Evolutionary conservation across 1,140 invertebrate species (phyloP), one percentile per base, ranked within the genome.

Genomic region (Bombyx mandarina): DNA sequence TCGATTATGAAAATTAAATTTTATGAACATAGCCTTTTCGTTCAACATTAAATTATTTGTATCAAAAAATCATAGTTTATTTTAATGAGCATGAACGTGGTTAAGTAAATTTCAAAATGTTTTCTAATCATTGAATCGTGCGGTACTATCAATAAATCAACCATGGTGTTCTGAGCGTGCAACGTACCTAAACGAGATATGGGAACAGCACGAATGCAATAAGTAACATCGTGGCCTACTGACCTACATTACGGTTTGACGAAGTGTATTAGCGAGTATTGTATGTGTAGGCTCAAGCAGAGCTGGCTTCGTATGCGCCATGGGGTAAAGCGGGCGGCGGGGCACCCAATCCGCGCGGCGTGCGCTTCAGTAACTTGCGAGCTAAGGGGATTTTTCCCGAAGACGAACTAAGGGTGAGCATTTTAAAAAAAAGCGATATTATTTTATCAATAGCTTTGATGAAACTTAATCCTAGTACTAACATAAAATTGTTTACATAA

Each of bases 261-360:
- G 26, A 35, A 35, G 26, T 35, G 12, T 18, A 18, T 18, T 18
- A 10, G 10, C 35, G n/a, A 26, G 9, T 52, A 43, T 52, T 8
- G 44, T 44, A 53, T n/a, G 43, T 46, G 7, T 58, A 86, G 81
- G 70, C 67, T 18, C 71, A 73, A 6, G 65, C 69, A 59, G 76
- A 84, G 50, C 76, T 86, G 75, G 79, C 76, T 49, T 71, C 80
- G 18, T 84, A 82, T 60, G 77, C 79, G 71, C 81, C 83, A 35
- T 84, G 83, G 83, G 83, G 81, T 1, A 71, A 76, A 26, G 78
- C 83, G 42, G 83, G 83, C 18, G 83, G 81, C 58, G 83, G 83
- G 26, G 83, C 83, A 52, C 83, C 83, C 57, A 86, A 86, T 62
- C 51, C 66, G 5, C 69, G 53, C 3, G 76, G 81, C 7, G 60